Conservation (phyloP, 1,140 invertebrate genomes). For the Rhynchophorus ferrugineus region DNA sequence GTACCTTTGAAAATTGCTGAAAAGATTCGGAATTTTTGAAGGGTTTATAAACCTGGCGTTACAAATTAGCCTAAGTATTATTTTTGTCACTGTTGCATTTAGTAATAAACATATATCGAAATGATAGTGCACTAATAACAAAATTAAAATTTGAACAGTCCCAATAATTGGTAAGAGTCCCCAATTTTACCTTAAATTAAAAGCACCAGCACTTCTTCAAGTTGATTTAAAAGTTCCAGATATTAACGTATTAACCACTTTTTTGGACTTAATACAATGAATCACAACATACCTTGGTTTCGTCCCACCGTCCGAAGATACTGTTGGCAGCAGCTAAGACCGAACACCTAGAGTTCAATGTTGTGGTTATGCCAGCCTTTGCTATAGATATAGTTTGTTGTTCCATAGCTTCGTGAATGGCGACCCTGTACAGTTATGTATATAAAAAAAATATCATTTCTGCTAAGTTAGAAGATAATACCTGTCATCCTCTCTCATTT, state of each 20-base stretch:
- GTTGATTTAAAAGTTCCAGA: too few relatives aligned
- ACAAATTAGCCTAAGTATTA: too few relatives aligned
- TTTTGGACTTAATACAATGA: neutral
- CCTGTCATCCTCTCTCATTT: constrained; percentile 96
- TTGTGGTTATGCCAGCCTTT: constrained; percentile 98
- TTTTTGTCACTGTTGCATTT: too few relatives aligned
- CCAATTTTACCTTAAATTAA: too few relatives aligned
- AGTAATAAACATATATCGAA: too few relatives aligned
- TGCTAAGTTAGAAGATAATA: neutral
- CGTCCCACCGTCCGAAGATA: constrained; percentile 97
- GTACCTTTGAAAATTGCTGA: too few relatives aligned
- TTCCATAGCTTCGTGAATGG: constrained; percentile 99
- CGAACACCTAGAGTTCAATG: constrained; percentile 95
- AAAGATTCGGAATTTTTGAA: too few relatives aligned
- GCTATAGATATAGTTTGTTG: constrained; percentile 99
- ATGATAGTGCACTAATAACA: too few relatives aligned
- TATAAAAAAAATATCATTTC: neutral
- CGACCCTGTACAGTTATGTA: constrained; percentile 57
- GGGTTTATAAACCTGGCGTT: too few relatives aligned
- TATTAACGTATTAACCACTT: neutral
- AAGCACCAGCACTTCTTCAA: too few relatives aligned
- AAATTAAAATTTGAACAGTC: too few relatives aligned
- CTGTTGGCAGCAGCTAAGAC: constrained; percentile 98
- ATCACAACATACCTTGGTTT: constrained; percentile 59
- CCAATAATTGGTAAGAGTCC: too few relatives aligned